Conservation (phyloP, 2,113 vertebrate species). For the Alouatta palliata region DNA sequence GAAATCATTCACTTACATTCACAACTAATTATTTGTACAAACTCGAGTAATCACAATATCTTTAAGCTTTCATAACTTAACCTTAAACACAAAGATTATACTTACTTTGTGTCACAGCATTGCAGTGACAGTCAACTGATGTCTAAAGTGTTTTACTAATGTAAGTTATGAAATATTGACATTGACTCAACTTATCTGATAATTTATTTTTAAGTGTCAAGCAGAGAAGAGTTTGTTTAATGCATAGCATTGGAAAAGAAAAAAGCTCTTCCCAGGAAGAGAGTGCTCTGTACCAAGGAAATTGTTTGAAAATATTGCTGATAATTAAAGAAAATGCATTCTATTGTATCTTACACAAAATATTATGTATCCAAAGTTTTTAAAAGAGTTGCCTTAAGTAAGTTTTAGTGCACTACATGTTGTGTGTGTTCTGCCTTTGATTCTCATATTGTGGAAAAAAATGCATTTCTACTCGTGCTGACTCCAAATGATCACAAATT, state of each 20-base stretch:
- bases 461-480: background rate
- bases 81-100: background rate
- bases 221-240: background rate
- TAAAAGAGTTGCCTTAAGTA: background rate
- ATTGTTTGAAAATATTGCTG: background rate
- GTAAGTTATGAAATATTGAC: background rate
- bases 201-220: background rate
- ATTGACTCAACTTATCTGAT: background rate
- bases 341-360: background rate
- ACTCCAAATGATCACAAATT: background rate
- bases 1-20: background rate
- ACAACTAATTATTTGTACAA: background rate
- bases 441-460: background rate
- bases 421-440: background rate
- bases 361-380: background rate
- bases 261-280: background rate
- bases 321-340: background rate
- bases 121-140: too few species aligned
- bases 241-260: background rate
- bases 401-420: background rate
- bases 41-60: background rate
- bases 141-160: background rate
- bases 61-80: background rate
- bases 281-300: background rate
- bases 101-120: background rate